A percentile compares a stretch with the other conserved stretches of the same genome.
These are phyloP conservation scores for Podocnemis expansa DNA, from an alignment of 2,113 vertebrate genomes.

Conservation along the genomic window DNA sequence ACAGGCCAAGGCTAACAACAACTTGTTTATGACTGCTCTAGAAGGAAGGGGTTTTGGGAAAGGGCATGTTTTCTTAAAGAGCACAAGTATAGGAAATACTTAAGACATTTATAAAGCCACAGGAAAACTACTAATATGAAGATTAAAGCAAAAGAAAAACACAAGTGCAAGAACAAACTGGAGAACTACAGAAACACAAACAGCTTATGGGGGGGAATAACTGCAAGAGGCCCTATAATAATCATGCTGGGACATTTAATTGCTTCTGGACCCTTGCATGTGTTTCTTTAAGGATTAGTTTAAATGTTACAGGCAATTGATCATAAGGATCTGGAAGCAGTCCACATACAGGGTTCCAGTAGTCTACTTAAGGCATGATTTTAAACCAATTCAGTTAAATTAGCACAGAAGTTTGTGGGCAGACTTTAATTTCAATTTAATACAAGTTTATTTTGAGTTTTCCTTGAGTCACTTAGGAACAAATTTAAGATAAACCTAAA, in stretches of 20 bases:
- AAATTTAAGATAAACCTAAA: not conserved
- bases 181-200: not conserved
- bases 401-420: not conserved
- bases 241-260: not conserved
- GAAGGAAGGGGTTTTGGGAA: not conserved
- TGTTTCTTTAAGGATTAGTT: not conserved
- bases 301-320: not conserved
- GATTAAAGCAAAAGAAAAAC: not conserved
- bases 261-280: not conserved
- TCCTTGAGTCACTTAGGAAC: not conserved
- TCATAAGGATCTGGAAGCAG: not conserved
- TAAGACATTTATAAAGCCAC: not conserved
- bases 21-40: not conserved
- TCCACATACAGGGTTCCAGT: not conserved
- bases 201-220: not conserved
- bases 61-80: not conserved
- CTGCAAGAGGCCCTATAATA: not conserved
- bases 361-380: not conserved
- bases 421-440: not conserved
- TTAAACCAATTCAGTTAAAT: not conserved
- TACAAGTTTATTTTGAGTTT: not conserved
- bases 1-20: not conserved
- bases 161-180: not conserved
- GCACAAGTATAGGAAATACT: rapidly evolving
- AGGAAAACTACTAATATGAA: not conserved